Evolutionary conservation across 1,140 invertebrate species (phyloP).

Genomic region (Littorina saxatilis): DNA sequence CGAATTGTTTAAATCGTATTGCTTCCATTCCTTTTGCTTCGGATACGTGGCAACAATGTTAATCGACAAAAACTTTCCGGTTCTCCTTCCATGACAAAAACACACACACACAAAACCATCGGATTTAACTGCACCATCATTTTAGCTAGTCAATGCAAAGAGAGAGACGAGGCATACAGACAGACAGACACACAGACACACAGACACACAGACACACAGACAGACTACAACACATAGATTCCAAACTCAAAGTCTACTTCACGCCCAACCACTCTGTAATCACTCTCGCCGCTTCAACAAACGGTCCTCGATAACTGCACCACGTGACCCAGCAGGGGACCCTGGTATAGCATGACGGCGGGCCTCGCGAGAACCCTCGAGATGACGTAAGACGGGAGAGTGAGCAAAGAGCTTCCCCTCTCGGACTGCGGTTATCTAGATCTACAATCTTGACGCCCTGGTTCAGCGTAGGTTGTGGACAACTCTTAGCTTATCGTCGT

Average conservation of each 20-base stretch:
- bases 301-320: not conserved
- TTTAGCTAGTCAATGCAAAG: too few relatives aligned
- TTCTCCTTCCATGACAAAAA: too few relatives aligned
- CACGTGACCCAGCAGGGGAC: not conserved
- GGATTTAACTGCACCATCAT: too few relatives aligned
- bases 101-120: too few relatives aligned
- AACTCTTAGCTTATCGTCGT: not conserved
- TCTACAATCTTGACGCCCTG: not conserved
- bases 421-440: not conserved
- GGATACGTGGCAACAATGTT: too few relatives aligned
- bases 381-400: not conserved
- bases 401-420: not conserved
- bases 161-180: not conserved
- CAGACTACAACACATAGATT: not conserved
- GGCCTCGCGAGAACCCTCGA: not conserved
- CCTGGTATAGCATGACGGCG: slow-evolving; percentile 6
- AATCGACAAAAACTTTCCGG: too few relatives aligned
- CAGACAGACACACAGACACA: not conserved
- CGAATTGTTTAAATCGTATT: too few relatives aligned
- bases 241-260: not conserved
- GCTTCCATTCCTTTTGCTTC: too few relatives aligned
- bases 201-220: not conserved
- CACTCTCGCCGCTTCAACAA: not conserved
- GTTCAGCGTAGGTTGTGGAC: not conserved
- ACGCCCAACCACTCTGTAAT: not conserved